These are phyloP conservation scores for Podarcis muralis DNA, from an alignment of 2,113 vertebrate genomes.

Conservation along the genomic window DNA sequence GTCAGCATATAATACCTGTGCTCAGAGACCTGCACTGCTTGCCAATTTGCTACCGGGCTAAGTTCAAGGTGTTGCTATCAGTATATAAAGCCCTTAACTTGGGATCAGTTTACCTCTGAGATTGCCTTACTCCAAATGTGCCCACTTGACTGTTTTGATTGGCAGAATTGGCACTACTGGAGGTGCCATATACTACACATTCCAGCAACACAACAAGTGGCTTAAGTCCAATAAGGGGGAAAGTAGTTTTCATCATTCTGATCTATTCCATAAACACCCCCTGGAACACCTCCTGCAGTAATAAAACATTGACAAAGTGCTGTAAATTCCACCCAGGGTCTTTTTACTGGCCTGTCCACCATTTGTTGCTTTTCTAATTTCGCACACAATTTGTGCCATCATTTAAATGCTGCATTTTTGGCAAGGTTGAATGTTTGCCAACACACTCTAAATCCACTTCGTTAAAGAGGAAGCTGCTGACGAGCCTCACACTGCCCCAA, in stretches of 20 bases:
- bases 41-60: too few relatives aligned
- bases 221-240: not conserved
- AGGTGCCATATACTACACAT: too few relatives aligned
- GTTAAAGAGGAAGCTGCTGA: slow-evolving; percentile 6
- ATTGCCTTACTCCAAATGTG: too few relatives aligned
- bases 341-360: not conserved
- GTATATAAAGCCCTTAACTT: too few relatives aligned
- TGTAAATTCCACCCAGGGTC: not conserved
- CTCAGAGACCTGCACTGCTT: too few relatives aligned
- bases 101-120: too few relatives aligned
- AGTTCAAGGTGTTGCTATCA: too few relatives aligned
- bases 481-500: not conserved
- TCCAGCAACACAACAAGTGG: not conserved
- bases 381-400: not conserved
- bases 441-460: not conserved
- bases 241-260: slow-evolving; percentile 10
- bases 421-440: not conserved
- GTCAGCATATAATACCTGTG: too few relatives aligned
- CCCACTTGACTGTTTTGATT: too few relatives aligned
- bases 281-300: not conserved
- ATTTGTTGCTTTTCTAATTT: not conserved
- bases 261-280: slow-evolving; percentile 24
- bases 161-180: too few relatives aligned
- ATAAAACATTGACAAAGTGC: not conserved
- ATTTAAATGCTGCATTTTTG: not conserved